Conservation (phyloP, 2,888 invertebrate species). For the Acleris literana region DNA sequence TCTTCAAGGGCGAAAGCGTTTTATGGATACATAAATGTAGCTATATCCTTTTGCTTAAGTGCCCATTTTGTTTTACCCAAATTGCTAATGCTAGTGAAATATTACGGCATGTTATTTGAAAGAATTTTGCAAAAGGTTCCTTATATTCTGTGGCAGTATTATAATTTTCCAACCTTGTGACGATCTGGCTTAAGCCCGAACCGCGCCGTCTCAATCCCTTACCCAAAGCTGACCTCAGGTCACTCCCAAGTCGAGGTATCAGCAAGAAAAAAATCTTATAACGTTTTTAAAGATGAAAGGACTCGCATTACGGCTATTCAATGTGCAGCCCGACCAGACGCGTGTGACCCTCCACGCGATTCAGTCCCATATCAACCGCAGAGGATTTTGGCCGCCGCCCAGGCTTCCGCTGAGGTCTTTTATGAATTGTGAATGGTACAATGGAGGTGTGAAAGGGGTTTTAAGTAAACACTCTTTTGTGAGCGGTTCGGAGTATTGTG, state of each 20-base stretch:
- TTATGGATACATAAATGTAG: constrained; percentile 22
- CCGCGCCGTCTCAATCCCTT: constrained; percentile 20
- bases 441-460: constrained; percentile 81
- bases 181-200: constrained; percentile 22
- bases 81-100: constrained; percentile 5
- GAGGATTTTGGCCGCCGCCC: constrained; percentile 19
- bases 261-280: constrained; percentile 33
- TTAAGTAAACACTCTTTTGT: constrained; percentile 80
- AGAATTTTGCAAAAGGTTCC: constrained; percentile 8
- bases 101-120: constrained; percentile 14
- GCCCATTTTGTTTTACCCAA: neutral
- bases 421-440: constrained; percentile 60
- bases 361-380: constrained; percentile 4
- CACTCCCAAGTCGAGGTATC: constrained; percentile 28
- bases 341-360: constrained; percentile 18
- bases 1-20: constrained; percentile 21
- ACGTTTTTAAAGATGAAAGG: constrained; percentile 36
- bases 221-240: constrained; percentile 25
- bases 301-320: constrained; percentile 38
- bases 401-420: constrained; percentile 46
- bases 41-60: constrained; percentile 2
- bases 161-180: constrained; percentile 33
- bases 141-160: constrained; percentile 19
- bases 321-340: constrained; percentile 27
- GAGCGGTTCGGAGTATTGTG: constrained; percentile 68